phyloP scores from a whole-genome alignment of 2,113 vertebrate genomes.

The Accipiter virgatus region DNA sequence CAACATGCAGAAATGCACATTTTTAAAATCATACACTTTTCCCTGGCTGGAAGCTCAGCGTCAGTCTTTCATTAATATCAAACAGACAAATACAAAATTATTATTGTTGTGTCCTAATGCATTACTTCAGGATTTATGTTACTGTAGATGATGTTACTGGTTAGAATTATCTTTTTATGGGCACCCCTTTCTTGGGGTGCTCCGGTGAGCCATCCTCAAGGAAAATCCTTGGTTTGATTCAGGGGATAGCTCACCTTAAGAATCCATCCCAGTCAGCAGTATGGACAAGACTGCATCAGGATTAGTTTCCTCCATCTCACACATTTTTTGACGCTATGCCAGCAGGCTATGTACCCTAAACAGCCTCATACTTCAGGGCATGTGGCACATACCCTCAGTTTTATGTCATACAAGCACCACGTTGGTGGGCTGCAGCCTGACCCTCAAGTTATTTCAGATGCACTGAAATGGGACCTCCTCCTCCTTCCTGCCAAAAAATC shows the following conservation, averaged over 20 bases:
- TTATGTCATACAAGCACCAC: neutral
- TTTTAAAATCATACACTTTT: neutral
- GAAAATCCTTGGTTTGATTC: neutral
- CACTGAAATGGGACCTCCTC: neutral
- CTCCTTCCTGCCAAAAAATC: neutral
- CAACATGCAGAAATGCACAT: neutral
- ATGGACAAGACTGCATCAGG: neutral
- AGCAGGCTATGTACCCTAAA: neutral
- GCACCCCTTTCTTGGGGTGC: neutral
- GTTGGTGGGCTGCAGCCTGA: neutral
- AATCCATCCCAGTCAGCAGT: neutral
- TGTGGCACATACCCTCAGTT: neutral
- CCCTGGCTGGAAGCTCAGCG: neutral
- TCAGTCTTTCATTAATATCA: neutral
- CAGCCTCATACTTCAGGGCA: neutral
- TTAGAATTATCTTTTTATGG: neutral
- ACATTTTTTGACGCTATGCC: neutral
- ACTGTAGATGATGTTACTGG: neutral
- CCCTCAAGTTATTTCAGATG: neutral
- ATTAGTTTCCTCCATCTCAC: neutral
- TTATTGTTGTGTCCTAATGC: neutral
- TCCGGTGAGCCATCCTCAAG: neutral
- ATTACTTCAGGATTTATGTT: neutral
- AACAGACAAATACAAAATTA: neutral
- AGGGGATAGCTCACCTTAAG: neutral